Base-by-base conservation (phyloP, 2,797 vertebrate genomes). In the Lerista edwardsae region DNA sequence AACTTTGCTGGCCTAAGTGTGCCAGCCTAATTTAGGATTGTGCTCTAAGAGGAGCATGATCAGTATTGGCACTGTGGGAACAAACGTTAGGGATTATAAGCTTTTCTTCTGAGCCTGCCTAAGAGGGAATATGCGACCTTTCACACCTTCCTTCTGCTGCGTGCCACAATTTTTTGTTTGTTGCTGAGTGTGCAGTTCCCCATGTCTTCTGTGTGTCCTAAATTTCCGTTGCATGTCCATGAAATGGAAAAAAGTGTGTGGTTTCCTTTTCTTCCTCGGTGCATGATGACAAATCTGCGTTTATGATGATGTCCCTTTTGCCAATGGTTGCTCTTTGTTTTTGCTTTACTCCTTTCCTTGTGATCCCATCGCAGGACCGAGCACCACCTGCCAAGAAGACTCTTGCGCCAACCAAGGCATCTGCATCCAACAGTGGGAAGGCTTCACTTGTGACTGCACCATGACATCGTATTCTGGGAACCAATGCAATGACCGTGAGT, bases 401-500 rank as follows among this genome's bases (percentile, higher is more conserved):
- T 99, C 98, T 10, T 99, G 98, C 74, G 97, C 97, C 0, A 99
- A 99, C 96, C 98, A 98, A 93, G 98, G 98, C 0, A 97, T 99
- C 91, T 99, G 98, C 90, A 99, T 99, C 93, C 98, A 99, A 90
- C 98, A 98, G 19, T 99, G 98, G 98, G 98, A 99, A 94, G 98
- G 98, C 84, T 99, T 98, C 94, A 98, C 97, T 27, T 99, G 98
- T 0, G 98, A 99, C 93, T 99, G 98, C 88, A 98, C 98, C 86
- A 99, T 99, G 98, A 99, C 98, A 8, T 99, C 98, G 0, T 98
- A 98, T 94, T 98, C 98, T 2, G 98, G 98, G 80, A 97, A 96
- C 65, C 98, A 99, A 95, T 99, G 98, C 96, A 99, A 99, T 80
- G 98, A 99, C 90, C 98, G 98, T 99, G 95, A 99, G 98, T 99